These are phyloP conservation scores for Epizoanthus ramosus DNA, from an alignment of 92 coral and sea anemone genomes.

Conservation along the genomic window DNA sequence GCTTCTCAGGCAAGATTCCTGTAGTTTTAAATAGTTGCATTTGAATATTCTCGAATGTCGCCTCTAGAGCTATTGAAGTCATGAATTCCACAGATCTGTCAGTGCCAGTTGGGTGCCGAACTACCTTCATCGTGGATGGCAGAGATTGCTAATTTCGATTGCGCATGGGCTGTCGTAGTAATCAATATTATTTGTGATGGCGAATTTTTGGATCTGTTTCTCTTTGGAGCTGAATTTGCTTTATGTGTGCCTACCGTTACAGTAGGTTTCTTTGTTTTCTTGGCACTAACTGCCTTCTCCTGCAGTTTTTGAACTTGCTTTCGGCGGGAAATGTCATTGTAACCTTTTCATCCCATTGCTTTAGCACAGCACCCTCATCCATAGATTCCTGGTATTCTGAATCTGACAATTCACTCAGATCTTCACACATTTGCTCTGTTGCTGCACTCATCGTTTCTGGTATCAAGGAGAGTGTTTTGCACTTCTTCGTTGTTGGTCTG, in stretches of 20 bases:
- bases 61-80: not conserved
- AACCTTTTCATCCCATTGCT: conserved; percentile 38
- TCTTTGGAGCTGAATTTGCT: too few relatives aligned
- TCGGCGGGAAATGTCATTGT: conserved; percentile 46
- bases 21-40: conserved; percentile 33
- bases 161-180: not conserved
- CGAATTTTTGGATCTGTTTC: conserved; percentile 20
- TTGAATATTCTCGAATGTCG: conserved; percentile 7
- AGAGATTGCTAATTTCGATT: too few relatives aligned
- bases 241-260: conserved; percentile 8
- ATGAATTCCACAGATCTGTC: conserved; percentile 37
- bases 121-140: too few relatives aligned
- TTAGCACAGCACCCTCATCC: conserved; percentile 26
- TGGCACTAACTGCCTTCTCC: too few relatives aligned
- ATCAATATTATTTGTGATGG: conserved; percentile 39
- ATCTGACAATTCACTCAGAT: conserved; percentile 14
- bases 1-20: conserved; percentile 33
- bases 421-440: too few relatives aligned
- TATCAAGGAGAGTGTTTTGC: conserved; percentile 1
- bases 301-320: conserved; percentile 8
- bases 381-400: conserved; percentile 1
- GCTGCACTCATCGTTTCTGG: too few relatives aligned
- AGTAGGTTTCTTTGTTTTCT: conserved; percentile 13
- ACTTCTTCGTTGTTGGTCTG: conserved; percentile 37
- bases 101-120: too few relatives aligned